These are phyloP conservation scores for Phanerotoma sp. DNA, from an alignment of 2,888 invertebrate species.

Conservation along the genomic window DNA sequence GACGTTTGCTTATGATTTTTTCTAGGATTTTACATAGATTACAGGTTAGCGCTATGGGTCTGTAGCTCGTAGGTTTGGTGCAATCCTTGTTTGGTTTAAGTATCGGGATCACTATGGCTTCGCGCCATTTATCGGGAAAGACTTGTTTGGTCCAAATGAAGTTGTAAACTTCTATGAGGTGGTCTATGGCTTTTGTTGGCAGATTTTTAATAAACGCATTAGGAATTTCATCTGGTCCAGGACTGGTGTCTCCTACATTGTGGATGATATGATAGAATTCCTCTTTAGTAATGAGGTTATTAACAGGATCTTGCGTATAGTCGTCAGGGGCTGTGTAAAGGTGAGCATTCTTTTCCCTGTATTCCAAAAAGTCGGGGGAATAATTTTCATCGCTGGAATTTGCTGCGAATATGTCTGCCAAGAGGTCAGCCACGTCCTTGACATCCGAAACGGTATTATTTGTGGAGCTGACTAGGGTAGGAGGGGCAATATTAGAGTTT, in stretches of 20 bases:
- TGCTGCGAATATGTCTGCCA: slow-evolving; percentile 17
- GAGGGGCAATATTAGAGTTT: background rate
- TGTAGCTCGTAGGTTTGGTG: slow-evolving; percentile 10
- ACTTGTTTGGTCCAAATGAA: slow-evolving; percentile 3
- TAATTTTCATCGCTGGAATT: slow-evolving; percentile 24
- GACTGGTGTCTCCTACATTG: slow-evolving; percentile 17
- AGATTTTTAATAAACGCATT: slow-evolving; percentile 20
- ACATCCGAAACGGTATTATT: slow-evolving; percentile 11
- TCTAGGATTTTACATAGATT: slow-evolving; percentile 23
- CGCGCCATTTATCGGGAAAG: slow-evolving; percentile 13
- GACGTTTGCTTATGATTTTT: slow-evolving; percentile 16
- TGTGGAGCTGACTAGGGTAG: background rate
- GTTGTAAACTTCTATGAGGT: slow-evolving; percentile 20
- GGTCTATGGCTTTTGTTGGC: background rate
- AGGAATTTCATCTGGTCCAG: slow-evolving; percentile 29
- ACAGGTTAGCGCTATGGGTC: slow-evolving; percentile 19
- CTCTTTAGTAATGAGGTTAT: slow-evolving; percentile 4
- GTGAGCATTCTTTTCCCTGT: background rate
- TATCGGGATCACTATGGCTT: slow-evolving; percentile 14
- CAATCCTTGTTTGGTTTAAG: slow-evolving; percentile 17
- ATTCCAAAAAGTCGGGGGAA: background rate
- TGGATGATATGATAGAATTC: slow-evolving; percentile 4
- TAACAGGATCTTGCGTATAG: background rate
- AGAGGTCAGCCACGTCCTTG: slow-evolving; percentile 4
- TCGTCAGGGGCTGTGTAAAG: background rate